Evolutionary conservation across 2,888 invertebrate species (phyloP), one percentile per base, ranked within the genome.

Genomic region (Nephrotoma flavescens): DNA sequence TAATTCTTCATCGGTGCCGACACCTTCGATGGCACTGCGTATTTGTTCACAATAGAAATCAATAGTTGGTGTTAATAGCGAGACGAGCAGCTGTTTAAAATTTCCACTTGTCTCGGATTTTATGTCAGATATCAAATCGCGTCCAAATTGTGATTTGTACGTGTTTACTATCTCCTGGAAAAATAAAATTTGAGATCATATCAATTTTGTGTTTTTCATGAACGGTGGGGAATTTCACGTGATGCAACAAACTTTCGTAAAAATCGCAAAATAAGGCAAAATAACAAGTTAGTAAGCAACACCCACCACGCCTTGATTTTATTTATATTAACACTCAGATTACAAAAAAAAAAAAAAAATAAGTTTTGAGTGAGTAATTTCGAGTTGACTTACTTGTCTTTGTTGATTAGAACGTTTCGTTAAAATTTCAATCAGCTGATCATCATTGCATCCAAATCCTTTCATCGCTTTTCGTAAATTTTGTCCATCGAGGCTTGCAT

Each of bases 21-120:
- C 92, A 0, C 98, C 97, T 71, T 94, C 93, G 91, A 97, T 95
- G 45, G 98, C 98, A 88, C 96, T 94, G 89, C 96, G 95, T 42
- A 98, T 91, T 91, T 97, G 95, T 89, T 94, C 95, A 6, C 97
- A 96, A 90, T 98, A 96, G 91, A 94, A 97, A 90, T 97, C 96
- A 0, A 96, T 95, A 85, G 96, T 92, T 0, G 97, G 97, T 41
- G 96, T 96, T 95, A 98, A 95, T 87, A 98, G 92, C 0, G 96
- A 97, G 7, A 98, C 92, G 0, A 97, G 90, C 0, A 96, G 93
- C 88, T 96, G 95, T 90, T 98, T 96, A 90, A 98, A 97, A 89
- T 96, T 95, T 4, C 98, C 98, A 89, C 95, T 96, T 19, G 97
- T 94, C 91, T 98, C 98, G 89, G 97, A 96, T 91, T 97, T 97